These are phyloP conservation scores for Pontoporia blainvillei DNA, from an alignment of 2,113 vertebrate genomes.

Conservation along the genomic window DNA sequence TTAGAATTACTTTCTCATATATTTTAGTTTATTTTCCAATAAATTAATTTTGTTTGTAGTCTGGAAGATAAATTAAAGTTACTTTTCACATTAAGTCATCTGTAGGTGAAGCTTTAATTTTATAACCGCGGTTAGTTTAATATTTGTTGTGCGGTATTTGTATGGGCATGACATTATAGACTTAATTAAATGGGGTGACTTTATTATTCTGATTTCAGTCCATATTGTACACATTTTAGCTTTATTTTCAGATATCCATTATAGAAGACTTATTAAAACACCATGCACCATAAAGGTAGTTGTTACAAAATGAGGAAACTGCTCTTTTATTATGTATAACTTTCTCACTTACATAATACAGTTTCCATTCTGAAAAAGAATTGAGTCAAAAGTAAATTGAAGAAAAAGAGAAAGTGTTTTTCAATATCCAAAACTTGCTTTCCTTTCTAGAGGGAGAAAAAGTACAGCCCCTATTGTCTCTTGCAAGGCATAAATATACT, in stretches of 20 bases:
- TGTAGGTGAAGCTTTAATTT: neutral
- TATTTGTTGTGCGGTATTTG: neutral
- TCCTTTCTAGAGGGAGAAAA: neutral
- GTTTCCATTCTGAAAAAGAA: neutral
- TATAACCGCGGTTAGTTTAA: neutral
- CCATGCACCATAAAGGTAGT: neutral
- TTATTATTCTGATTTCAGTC: neutral
- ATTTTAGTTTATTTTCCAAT: neutral
- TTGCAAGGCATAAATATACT: neutral
- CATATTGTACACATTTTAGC: neutral
- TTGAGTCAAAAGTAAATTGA: neutral
- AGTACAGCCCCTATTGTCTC: neutral
- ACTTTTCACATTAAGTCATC: neutral
- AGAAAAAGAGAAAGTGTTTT: neutral
- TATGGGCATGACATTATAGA: neutral
- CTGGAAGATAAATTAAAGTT: neutral
- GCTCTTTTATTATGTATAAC: neutral
- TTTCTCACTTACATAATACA: neutral
- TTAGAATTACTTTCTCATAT: neutral
- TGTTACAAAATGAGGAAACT: neutral
- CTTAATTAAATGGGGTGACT: neutral
- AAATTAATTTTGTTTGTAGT: neutral
- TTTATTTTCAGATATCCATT: neutral
- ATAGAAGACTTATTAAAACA: neutral
- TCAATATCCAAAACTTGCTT: neutral